Conservation (phyloP, 2,888 invertebrate genomes). For the Euplagia quadripunctaria region DNA sequence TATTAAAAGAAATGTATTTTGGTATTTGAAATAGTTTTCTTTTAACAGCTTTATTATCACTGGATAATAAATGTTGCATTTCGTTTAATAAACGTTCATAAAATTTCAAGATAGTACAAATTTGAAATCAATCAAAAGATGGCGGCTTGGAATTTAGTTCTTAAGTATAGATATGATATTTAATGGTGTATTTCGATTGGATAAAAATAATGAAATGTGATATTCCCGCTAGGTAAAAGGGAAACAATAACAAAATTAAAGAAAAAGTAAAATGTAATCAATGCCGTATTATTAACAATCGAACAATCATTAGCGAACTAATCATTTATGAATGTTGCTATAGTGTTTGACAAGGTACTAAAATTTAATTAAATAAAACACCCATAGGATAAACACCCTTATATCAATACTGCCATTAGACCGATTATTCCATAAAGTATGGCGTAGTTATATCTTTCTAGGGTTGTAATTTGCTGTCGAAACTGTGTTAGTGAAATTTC, state of each 20-base stretch:
- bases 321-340: conserved; percentile 55
- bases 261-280: not conserved
- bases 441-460: conserved; percentile 45
- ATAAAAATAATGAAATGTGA: too few relatives aligned
- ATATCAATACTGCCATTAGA: conserved; percentile 23
- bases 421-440: conserved; percentile 28
- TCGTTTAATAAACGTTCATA: too few relatives aligned
- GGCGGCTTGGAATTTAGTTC: too few relatives aligned
- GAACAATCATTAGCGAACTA: conserved; percentile 15
- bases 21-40: too few relatives aligned
- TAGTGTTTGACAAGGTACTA: conserved; percentile 45
- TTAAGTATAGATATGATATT: too few relatives aligned
- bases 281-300: not conserved
- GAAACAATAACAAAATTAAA: not conserved
- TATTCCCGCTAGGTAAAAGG: not conserved
- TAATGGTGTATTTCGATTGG: too few relatives aligned
- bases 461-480: conserved; percentile 28
- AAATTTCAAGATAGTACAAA: too few relatives aligned
- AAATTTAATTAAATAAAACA: conserved; percentile 59
- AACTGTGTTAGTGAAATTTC: conserved; percentile 59
- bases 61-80: too few relatives aligned
- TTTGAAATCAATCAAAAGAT: too few relatives aligned
- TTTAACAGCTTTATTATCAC: too few relatives aligned
- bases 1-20: too few relatives aligned
- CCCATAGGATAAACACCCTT: conserved; percentile 35